phyloP scores from a whole-genome alignment of 2,888 invertebrate genomes.

The Pandemis heparana region DNA sequence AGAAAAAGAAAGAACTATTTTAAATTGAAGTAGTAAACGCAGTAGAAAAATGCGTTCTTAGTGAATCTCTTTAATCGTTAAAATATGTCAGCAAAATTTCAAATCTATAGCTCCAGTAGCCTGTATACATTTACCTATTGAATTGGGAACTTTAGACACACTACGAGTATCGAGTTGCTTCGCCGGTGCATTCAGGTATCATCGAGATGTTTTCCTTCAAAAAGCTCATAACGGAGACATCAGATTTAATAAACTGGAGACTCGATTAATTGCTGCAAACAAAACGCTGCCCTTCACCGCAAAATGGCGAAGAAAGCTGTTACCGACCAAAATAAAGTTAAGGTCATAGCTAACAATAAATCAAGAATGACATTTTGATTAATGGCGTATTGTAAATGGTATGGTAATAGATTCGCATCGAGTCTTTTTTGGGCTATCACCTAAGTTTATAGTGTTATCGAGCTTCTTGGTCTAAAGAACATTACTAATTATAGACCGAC shows the following conservation, averaged over 20 bases:
- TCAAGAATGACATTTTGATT: constrained; percentile 29
- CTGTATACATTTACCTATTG: too few relatives aligned
- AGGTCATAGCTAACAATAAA: constrained; percentile 21
- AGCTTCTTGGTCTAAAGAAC: too few relatives aligned
- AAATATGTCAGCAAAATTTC: too few relatives aligned
- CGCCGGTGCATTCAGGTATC: too few relatives aligned
- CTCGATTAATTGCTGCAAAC: background rate
- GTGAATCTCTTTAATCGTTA: background rate
- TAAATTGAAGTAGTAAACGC: too few relatives aligned
- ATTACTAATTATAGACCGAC: too few relatives aligned
- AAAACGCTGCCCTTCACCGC: background rate
- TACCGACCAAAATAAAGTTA: constrained; percentile 23
- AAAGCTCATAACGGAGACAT: background rate
- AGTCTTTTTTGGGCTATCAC: constrained; percentile 10
- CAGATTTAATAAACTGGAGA: background rate
- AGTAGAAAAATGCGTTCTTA: too few relatives aligned
- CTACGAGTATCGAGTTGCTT: too few relatives aligned
- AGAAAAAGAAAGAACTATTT: background rate
- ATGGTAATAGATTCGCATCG: constrained; percentile 14
- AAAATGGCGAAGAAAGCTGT: constrained; percentile 9
- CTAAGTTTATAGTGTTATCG: constrained; percentile 1
- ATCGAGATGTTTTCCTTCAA: too few relatives aligned
- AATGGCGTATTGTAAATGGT: constrained; percentile 4
- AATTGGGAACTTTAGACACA: too few relatives aligned
- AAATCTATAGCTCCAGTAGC: too few relatives aligned